These are phyloP conservation scores for Pyralis farinalis DNA, from an alignment of 2,888 invertebrate species.

Conservation along the genomic window DNA sequence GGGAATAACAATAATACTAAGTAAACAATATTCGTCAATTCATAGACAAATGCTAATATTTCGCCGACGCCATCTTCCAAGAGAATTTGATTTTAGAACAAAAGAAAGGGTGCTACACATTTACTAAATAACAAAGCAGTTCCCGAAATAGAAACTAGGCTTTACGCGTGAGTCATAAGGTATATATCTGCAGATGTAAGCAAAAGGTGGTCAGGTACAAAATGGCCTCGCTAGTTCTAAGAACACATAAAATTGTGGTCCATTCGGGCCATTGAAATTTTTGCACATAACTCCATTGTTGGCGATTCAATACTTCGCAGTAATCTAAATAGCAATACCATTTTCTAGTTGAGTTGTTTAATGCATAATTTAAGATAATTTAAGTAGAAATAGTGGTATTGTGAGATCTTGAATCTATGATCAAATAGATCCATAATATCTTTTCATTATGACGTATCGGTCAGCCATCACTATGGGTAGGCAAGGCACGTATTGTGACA, in stretches of 20 bases:
- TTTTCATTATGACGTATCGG: too few relatives aligned
- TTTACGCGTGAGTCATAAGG: neutral
- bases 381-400: too few relatives aligned
- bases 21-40: neutral
- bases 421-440: too few relatives aligned
- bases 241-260: constrained; percentile 42
- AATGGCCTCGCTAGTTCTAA: constrained; percentile 17
- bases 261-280: constrained; percentile 41
- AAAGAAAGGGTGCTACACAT: constrained; percentile 36
- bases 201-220: constrained; percentile 1
- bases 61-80: constrained; percentile 2
- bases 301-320: neutral
- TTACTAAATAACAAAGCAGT: constrained; percentile 5
- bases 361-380: too few relatives aligned
- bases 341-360: too few relatives aligned
- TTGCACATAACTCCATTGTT: constrained; percentile 32
- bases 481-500: too few relatives aligned
- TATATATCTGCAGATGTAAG: constrained; percentile 1
- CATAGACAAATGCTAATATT: constrained; percentile 6
- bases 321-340: too few relatives aligned
- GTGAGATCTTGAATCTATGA: too few relatives aligned
- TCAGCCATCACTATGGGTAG: too few relatives aligned
- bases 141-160: neutral
- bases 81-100: constrained; percentile 52
- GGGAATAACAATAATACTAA: too few relatives aligned